These are phyloP conservation scores for Corydoras sp. DNA, from an alignment of 2,113 vertebrate species.

Conservation along the genomic window DNA sequence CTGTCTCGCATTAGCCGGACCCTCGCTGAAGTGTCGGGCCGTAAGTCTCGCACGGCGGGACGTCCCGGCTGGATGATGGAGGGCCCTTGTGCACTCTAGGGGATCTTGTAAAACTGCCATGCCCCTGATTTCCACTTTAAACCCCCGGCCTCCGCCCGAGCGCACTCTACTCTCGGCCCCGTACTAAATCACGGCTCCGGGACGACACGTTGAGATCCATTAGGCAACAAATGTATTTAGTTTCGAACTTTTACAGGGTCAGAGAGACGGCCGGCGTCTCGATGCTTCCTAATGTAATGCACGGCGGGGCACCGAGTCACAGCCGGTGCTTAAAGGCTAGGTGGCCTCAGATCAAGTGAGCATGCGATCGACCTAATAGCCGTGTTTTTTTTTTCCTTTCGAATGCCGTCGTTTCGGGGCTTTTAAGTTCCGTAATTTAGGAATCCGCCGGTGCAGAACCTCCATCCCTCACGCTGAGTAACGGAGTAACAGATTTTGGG, in stretches of 20 bases:
- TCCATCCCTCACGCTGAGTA: no score
- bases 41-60: constrained; percentile 50
- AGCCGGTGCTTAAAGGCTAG: constrained; percentile 20
- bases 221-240: constrained; percentile 59
- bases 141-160: constrained; percentile 27
- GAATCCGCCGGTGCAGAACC: no score
- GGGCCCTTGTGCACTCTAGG: constrained; percentile 53
- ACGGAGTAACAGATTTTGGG: no score
- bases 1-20: constrained; percentile 45
- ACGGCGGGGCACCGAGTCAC: constrained; percentile 20
- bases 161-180: constrained; percentile 13
- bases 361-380: no score
- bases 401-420: no score
- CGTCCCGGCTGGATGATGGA: constrained; percentile 42
- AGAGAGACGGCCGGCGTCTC: constrained; percentile 29
- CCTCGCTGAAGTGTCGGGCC: constrained; percentile 53
- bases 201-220: constrained; percentile 47
- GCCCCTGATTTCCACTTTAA: constrained; percentile 38
- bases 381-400: no score
- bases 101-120: constrained; percentile 64
- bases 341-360: background rate
- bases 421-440: no score
- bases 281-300: constrained; percentile 29
- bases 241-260: constrained; percentile 46
- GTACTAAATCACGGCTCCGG: constrained; percentile 50